Conservation (phyloP, 2,888 invertebrate genomes). For the Tethea ocularis region DNA sequence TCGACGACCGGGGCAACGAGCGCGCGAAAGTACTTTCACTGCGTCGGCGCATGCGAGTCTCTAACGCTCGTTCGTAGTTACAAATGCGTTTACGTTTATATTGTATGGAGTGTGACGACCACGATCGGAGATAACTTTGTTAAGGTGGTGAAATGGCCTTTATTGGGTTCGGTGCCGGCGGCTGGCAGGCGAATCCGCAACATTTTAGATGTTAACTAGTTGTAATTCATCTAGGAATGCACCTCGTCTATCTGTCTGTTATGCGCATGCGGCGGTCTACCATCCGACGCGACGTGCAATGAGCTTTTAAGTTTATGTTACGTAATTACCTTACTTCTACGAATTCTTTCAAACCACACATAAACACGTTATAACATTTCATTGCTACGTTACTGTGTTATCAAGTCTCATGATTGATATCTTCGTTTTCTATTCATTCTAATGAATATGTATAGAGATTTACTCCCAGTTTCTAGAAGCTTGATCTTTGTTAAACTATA, state of each 20-base stretch:
- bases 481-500: too few relatives aligned
- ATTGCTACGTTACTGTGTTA: not conserved
- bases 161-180: conserved; percentile 30
- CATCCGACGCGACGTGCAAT: conserved; percentile 25
- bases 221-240: conserved; percentile 73
- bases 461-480: too few relatives aligned
- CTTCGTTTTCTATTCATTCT: too few relatives aligned
- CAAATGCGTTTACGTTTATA: conserved; percentile 63
- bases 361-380: conserved; percentile 6
- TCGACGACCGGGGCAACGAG: conserved; percentile 80
- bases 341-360: conserved; percentile 9
- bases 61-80: conserved; percentile 55
- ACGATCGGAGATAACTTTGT: conserved; percentile 52
- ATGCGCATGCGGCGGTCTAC: conserved; percentile 8
- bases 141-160: conserved; percentile 60
- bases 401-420: not conserved
- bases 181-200: conserved; percentile 43
- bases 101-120: conserved; percentile 48
- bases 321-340: conserved; percentile 11
- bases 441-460: too few relatives aligned
- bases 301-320: conserved; percentile 30
- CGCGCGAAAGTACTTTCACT: conserved; percentile 84
- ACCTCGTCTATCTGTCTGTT: conserved; percentile 40
- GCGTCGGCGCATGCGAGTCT: conserved; percentile 74
- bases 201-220: conserved; percentile 58